Conservation (phyloP, 1,140 invertebrate genomes). For the Drosophila santomea region DNA sequence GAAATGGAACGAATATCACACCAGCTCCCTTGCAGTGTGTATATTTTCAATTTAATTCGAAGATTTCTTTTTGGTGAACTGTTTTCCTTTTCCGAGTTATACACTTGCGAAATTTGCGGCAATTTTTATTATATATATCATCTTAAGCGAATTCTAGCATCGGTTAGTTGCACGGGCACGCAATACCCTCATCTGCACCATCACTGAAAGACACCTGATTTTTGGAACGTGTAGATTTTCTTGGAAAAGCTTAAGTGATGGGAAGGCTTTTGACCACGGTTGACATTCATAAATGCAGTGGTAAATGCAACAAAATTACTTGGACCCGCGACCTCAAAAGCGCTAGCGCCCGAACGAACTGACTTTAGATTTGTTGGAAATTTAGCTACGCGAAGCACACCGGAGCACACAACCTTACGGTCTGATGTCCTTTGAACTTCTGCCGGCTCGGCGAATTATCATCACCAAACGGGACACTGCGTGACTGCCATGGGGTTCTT, state of each 20-base stretch:
- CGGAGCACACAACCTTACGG: conserved; percentile 66
- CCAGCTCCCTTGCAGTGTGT: conserved; percentile 7
- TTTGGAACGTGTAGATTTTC: neutral
- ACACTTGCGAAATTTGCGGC: neutral
- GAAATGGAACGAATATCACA: conserved; percentile 49
- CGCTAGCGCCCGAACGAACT: conserved; percentile 7
- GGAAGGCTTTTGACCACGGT: neutral
- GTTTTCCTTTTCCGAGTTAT: neutral
- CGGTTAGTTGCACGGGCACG: neutral
- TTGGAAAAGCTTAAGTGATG: neutral
- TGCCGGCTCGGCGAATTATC: conserved; percentile 71
- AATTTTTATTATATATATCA: conserved; percentile 3
- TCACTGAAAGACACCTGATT: neutral
- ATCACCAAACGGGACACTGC: conserved; percentile 75
- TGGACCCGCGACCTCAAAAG: conserved; percentile 13
- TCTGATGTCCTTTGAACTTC: conserved; percentile 82
- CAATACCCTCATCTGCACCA: neutral
- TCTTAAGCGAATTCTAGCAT: neutral
- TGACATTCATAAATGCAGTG: neutral
- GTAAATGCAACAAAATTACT: neutral
- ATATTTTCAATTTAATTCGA: conserved; percentile 3
- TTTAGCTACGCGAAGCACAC: conserved; percentile 32
- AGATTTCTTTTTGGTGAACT: conserved; percentile 5
- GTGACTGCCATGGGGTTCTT: conserved; percentile 62
- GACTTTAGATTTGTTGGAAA: conserved; percentile 3